Evolutionary conservation across 1,140 invertebrate genomes (phyloP).

Genomic region (Drosophila mojavensis): DNA sequence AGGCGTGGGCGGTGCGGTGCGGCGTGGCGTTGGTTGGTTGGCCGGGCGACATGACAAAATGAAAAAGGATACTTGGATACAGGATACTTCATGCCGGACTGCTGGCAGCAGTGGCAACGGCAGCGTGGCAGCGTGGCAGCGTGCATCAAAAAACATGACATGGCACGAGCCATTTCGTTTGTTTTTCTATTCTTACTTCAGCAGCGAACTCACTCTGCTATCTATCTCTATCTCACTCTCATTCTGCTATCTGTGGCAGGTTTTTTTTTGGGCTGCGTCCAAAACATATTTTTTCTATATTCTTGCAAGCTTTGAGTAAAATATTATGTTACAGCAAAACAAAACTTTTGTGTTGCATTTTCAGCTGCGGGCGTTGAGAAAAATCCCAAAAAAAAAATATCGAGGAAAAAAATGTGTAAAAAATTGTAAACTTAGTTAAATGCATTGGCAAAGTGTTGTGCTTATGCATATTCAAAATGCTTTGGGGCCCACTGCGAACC

Average conservation of each 20-base stretch:
- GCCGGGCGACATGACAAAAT: conserved; percentile 58
- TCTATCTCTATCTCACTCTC: not conserved
- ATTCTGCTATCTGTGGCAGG: not conserved
- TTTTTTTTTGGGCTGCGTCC: conserved; percentile 40
- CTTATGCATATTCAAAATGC: conserved; percentile 71
- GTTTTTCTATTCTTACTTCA: conserved; percentile 73
- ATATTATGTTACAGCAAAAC: conserved; percentile 74
- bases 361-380: conserved; percentile 33
- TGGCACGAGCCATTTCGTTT: conserved; percentile 78
- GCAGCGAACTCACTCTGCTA: conserved; percentile 16
- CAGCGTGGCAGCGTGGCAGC: conserved; percentile 40
- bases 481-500: conserved; percentile 24
- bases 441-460: conserved; percentile 62
- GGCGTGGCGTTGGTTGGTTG: too few species aligned
- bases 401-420: conserved; percentile 14
- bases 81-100: conserved; percentile 47
- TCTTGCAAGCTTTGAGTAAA: conserved; percentile 72
- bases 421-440: conserved; percentile 65
- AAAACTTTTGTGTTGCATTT: conserved; percentile 54
- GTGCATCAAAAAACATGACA: conserved; percentile 80
- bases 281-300: conserved; percentile 51
- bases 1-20: conserved; percentile 3
- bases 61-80: conserved; percentile 35
- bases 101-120: conserved; percentile 19
- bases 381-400: conserved; percentile 24